Conservation (phyloP, 2,113 vertebrate species). For the Psammodynastes pulverulentus region DNA sequence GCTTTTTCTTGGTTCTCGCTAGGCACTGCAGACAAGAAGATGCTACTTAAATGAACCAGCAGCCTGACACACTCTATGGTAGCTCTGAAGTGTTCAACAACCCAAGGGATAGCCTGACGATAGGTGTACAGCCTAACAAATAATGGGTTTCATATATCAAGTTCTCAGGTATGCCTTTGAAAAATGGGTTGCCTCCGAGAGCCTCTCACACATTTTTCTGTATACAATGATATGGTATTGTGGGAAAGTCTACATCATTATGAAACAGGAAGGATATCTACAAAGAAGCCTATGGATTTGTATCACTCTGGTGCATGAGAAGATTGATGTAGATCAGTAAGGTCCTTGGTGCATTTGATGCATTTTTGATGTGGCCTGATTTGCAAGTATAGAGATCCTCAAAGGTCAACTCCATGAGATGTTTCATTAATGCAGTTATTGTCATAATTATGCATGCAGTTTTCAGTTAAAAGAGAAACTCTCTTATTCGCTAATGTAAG, state of each 20-base stretch:
- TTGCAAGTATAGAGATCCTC: neutral
- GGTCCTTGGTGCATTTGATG: neutral
- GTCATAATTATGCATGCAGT: neutral
- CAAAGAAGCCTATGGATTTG: neutral
- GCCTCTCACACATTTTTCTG: slow-evolving; percentile 26
- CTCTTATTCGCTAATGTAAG: neutral
- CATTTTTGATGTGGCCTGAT: neutral
- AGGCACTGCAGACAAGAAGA: neutral
- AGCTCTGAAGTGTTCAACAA: slow-evolving; percentile 9
- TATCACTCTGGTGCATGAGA: neutral
- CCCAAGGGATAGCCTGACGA: slow-evolving; percentile 17
- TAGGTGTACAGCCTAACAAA: slow-evolving; percentile 65
- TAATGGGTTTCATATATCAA: slow-evolving; percentile 63
- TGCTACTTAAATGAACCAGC: slow-evolving; percentile 12
- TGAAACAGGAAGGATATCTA: neutral
- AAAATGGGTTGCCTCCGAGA: slow-evolving; percentile 31
- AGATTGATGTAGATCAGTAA: neutral
- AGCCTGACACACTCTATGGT: neutral
- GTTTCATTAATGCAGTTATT: neutral
- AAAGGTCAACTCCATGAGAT: neutral
- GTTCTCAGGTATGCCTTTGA: slow-evolving; percentile 47
- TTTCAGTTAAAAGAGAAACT: neutral
- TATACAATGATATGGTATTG: neutral
- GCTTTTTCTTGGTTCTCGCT: neutral
- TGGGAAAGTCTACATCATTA: neutral